These are phyloP conservation scores for Brachionus koreanus DNA, from an alignment of 1,140 invertebrate genomes.

Conservation along the genomic window DNA sequence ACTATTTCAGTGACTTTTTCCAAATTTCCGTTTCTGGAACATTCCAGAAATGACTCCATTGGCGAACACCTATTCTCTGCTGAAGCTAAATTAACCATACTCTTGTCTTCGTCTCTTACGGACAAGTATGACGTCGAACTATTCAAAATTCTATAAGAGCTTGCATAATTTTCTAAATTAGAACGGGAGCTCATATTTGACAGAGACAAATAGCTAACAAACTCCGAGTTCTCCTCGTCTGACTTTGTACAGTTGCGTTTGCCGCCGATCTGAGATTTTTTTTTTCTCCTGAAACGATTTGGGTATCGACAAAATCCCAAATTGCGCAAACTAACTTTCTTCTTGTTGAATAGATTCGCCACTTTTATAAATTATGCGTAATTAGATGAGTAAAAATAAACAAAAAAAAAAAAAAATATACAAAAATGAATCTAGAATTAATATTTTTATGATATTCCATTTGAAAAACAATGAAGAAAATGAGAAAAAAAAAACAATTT, in stretches of 20 bases:
- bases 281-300: neutral
- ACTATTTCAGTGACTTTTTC: conserved; percentile 1
- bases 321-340: neutral
- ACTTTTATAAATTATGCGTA: neutral
- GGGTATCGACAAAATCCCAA: neutral
- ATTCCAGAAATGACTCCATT: conserved; percentile 16
- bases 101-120: neutral
- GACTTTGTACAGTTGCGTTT: neutral
- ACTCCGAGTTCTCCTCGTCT: neutral
- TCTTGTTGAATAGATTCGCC: conserved; percentile 22
- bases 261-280: neutral
- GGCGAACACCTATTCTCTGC: neutral
- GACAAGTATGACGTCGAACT: neutral
- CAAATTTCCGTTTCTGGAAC: conserved; percentile 22
- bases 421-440: neutral
- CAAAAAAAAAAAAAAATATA: neutral
- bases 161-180: neutral
- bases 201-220: neutral
- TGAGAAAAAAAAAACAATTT: neutral
- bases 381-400: neutral
- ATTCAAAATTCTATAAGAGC: neutral
- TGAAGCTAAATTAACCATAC: neutral
- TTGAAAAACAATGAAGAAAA: too few relatives aligned
- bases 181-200: neutral
- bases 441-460: neutral